A percentile compares a stretch with the other conserved stretches of the same genome.
phyloP scores from a whole-genome alignment of 2,113 vertebrate species.

The Phoxinus phoxinus region DNA sequence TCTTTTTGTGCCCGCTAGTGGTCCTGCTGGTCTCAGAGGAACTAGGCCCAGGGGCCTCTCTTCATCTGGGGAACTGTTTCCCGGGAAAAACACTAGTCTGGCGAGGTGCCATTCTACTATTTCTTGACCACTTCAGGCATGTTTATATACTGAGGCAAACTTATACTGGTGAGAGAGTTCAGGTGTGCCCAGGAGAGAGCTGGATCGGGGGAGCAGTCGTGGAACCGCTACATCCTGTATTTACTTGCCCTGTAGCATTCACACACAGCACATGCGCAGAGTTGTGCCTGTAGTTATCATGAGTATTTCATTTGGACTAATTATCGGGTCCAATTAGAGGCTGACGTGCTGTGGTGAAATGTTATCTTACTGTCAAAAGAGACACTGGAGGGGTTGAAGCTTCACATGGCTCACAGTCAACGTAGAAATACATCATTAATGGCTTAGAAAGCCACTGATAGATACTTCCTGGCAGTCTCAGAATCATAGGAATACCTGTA shows the following conservation, averaged over 20 bases:
- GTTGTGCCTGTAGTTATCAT: slow-evolving; percentile 32
- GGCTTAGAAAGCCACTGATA: not conserved
- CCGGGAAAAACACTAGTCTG: slow-evolving; percentile 70
- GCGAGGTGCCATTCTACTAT: slow-evolving; percentile 54
- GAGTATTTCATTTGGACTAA: slow-evolving; percentile 25
- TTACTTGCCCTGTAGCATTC: slow-evolving; percentile 24
- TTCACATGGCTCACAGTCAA: not conserved
- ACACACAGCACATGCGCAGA: slow-evolving; percentile 35
- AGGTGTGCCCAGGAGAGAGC: slow-evolving; percentile 8
- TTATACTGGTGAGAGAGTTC: slow-evolving; percentile 1
- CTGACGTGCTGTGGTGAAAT: slow-evolving; percentile 34
- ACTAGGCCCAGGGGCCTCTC: slow-evolving; percentile 65
- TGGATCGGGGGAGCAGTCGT: not conserved
- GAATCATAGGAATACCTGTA: not conserved
- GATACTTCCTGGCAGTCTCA: not conserved
- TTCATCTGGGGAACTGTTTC: slow-evolving; percentile 71
- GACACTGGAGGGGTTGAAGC: not conserved
- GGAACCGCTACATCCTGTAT: slow-evolving; percentile 23
- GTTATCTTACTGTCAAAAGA: slow-evolving; percentile 24
- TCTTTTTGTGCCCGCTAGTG: slow-evolving; percentile 68
- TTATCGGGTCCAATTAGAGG: slow-evolving; percentile 46
- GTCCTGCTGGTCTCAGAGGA: slow-evolving; percentile 59
- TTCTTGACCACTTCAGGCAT: slow-evolving; percentile 72
- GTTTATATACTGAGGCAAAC: slow-evolving; percentile 65
- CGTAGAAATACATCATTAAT: not conserved